Percentiles rank a stretch among this genome's conserved stretches.
Conservation (phyloP, 1,140 invertebrate species). For the Chrysoperla carnea region DNA sequence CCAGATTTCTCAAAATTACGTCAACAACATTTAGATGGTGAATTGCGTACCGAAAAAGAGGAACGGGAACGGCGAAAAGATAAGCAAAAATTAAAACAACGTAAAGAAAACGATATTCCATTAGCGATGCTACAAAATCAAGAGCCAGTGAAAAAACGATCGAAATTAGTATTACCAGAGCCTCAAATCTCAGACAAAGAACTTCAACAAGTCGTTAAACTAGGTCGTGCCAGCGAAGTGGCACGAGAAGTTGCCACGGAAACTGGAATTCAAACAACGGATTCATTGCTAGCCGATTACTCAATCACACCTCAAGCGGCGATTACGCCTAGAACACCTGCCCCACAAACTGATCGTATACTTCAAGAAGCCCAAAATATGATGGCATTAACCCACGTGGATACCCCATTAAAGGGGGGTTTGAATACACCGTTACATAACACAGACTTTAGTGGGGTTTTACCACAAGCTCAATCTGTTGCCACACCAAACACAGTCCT, state of each 20-base stretch:
- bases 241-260: constrained; percentile 82
- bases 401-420: constrained; percentile 93
- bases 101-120: constrained; percentile 94
- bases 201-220: constrained; percentile 86
- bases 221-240: constrained; percentile 87
- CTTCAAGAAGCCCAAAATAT: constrained; percentile 95
- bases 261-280: constrained; percentile 60
- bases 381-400: constrained; percentile 92
- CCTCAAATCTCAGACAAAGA: constrained; percentile 95
- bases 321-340: constrained; percentile 75
- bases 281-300: constrained; percentile 83
- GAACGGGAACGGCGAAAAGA: constrained; percentile 78
- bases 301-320: constrained; percentile 59
- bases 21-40: constrained; percentile 87
- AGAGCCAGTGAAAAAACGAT: constrained; percentile 83
- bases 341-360: constrained; percentile 48
- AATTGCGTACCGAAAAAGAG: constrained; percentile 74
- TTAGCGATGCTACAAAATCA: constrained; percentile 75
- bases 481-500: constrained; percentile 92
- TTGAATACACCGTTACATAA: constrained; percentile 84
- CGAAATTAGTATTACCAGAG: constrained; percentile 87
- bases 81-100: constrained; percentile 81
- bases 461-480: constrained; percentile 52
- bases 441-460: constrained; percentile 68
- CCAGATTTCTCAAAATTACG: constrained; percentile 77